Percentiles rank a stretch among this genome's conserved stretches.
Evolutionary conservation across 1,140 invertebrate genomes (phyloP).

Genomic region (Ceratina australensis): DNA sequence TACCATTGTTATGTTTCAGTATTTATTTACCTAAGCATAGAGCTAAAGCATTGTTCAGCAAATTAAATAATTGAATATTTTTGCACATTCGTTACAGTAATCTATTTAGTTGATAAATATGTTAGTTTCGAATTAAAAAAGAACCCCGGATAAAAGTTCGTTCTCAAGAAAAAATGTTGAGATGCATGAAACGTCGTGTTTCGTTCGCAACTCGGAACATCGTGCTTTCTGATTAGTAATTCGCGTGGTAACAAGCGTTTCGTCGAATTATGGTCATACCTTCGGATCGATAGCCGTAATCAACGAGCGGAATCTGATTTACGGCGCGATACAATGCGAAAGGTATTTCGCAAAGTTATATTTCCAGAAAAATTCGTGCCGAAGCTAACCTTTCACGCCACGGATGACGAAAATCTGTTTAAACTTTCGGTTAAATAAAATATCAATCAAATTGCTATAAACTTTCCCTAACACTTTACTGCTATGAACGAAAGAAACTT

Average conservation of each 20-base stretch:
- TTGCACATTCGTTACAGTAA: too few species aligned
- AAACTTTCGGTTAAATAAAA: not conserved
- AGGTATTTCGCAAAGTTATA: not conserved
- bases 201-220: not conserved
- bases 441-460: not conserved
- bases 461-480: not conserved
- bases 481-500: not conserved
- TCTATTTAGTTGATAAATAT: too few species aligned
- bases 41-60: too few species aligned
- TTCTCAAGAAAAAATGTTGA: not conserved
- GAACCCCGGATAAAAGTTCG: too few species aligned
- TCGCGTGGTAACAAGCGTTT: slow-evolving; percentile 3
- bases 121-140: too few species aligned
- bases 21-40: too few species aligned
- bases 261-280: not conserved
- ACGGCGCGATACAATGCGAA: not conserved
- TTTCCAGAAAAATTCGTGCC: not conserved
- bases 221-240: slow-evolving; percentile 6
- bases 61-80: too few species aligned
- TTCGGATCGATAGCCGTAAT: slow-evolving; percentile 1
- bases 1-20: too few species aligned
- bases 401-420: not conserved
- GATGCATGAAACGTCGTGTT: not conserved
- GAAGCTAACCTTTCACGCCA: not conserved
- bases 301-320: not conserved